These are phyloP conservation scores for Spea bombifrons DNA, from an alignment of 2,113 vertebrate genomes.

Conservation along the genomic window DNA sequence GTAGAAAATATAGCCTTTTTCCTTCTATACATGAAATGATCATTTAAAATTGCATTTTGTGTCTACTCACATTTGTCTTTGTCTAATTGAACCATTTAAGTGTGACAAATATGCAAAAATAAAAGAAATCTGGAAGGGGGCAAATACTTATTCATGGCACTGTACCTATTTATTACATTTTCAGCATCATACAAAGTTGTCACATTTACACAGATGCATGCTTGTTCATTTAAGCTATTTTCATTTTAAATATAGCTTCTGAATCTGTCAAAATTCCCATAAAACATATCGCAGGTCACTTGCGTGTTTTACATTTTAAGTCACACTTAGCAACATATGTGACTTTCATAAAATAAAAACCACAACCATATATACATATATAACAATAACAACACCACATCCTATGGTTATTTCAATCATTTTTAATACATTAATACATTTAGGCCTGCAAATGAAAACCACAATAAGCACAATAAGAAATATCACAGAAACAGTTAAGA, in stretches of 20 bases:
- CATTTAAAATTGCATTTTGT: too few species aligned
- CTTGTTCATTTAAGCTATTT: too few species aligned
- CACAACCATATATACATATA: conserved; percentile 7
- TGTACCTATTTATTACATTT: too few species aligned
- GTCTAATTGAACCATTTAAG: too few species aligned
- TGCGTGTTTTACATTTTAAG: background rate
- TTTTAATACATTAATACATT: conserved; percentile 27
- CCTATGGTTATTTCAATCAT: conserved; percentile 11
- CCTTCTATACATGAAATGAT: too few species aligned
- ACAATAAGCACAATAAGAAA: conserved; percentile 29
- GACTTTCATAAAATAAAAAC: conserved; percentile 21
- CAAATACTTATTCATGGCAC: too few species aligned
- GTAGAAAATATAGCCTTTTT: too few species aligned
- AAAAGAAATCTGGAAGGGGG: too few species aligned
- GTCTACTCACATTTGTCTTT: too few species aligned
- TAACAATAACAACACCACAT: conserved; percentile 16
- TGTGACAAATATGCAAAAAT: too few species aligned
- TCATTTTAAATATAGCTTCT: background rate
- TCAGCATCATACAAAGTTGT: too few species aligned
- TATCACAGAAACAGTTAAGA: conserved; percentile 4
- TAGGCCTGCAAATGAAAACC: conserved; percentile 17
- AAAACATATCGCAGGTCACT: background rate
- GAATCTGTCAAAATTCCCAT: conserved; percentile 1
- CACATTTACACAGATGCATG: too few species aligned
- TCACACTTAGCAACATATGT: conserved; percentile 10